Percentiles rank a stretch among this genome's conserved stretches.
Conservation (phyloP, 2,888 invertebrate species). For the Rhamnusium bicolor region DNA sequence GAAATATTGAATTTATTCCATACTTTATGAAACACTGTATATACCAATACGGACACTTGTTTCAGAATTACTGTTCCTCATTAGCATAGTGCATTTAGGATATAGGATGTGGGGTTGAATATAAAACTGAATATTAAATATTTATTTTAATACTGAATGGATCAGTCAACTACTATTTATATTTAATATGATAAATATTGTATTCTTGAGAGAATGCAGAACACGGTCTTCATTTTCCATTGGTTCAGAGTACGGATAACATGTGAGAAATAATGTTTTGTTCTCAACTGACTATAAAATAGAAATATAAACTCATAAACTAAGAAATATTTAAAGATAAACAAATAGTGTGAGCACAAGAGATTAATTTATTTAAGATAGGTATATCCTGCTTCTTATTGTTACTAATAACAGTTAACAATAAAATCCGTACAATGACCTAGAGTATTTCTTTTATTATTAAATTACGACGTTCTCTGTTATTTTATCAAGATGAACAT, state of each 20-base stretch:
- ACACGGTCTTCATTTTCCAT: neutral
- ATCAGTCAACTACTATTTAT: too few species aligned
- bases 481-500: neutral
- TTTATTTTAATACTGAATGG: too few species aligned
- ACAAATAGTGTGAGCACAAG: neutral
- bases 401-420: neutral
- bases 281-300: neutral
- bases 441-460: neutral
- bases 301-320: neutral
- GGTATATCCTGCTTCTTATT: constrained; percentile 12
- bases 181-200: too few species aligned
- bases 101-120: too few species aligned
- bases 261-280: neutral
- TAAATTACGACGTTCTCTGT: neutral
- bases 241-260: neutral
- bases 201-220: too few species aligned
- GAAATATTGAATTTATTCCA: too few species aligned
- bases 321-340: neutral
- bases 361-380: constrained; percentile 7
- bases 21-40: too few species aligned
- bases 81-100: too few species aligned
- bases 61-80: too few species aligned
- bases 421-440: constrained; percentile 2
- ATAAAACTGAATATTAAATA: too few species aligned
- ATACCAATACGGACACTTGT: too few species aligned